phyloP scores from a whole-genome alignment of 2,797 vertebrate genomes.

The Leptoclinus maculatus region DNA sequence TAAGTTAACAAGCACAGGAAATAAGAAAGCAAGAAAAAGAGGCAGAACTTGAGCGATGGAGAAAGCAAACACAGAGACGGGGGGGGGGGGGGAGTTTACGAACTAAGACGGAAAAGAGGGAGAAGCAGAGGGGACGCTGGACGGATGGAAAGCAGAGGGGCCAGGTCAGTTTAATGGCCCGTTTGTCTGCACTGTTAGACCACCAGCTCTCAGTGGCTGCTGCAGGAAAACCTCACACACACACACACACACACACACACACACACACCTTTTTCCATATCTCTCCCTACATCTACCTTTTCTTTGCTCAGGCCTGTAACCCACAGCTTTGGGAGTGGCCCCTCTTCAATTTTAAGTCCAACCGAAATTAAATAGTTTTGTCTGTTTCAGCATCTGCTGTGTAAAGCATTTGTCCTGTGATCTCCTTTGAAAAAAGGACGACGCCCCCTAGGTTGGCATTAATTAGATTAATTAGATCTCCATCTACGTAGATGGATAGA shows the following conservation, averaged over 20 bases:
- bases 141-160: constrained; percentile 54
- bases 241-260: constrained; percentile 36
- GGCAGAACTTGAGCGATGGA: constrained; percentile 11
- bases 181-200: constrained; percentile 76
- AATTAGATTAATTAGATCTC: background rate
- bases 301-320: constrained; percentile 37
- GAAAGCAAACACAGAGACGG: constrained; percentile 8
- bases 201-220: constrained; percentile 68
- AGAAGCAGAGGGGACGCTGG: constrained; percentile 39
- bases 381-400: constrained; percentile 1
- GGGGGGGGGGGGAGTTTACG: constrained; percentile 26
- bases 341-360: constrained; percentile 14
- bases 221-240: constrained; percentile 60
- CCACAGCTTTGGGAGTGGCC: background rate
- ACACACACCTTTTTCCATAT: constrained; percentile 57
- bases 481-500: background rate
- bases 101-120: constrained; percentile 46
- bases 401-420: background rate
- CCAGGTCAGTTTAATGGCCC: constrained; percentile 73
- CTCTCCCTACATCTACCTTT: constrained; percentile 63
- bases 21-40: background rate
- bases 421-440: background rate
- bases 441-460: background rate
- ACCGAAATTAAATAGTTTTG: background rate
- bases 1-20: constrained; percentile 15